Base-by-base conservation (phyloP, 2,113 vertebrate species). In the Pelodiscus sinensis region DNA sequence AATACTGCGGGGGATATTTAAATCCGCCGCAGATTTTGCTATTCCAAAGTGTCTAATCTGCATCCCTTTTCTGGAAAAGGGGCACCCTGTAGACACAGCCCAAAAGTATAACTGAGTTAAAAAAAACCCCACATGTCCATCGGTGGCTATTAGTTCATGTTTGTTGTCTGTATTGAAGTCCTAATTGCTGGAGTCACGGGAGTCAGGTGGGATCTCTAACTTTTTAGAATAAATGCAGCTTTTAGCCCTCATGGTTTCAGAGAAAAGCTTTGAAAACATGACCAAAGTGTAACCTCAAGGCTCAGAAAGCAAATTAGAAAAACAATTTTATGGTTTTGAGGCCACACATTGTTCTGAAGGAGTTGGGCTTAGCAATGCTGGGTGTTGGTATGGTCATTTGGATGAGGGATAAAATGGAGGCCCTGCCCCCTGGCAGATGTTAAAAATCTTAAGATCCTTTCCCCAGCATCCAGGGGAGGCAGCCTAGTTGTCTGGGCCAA, bases 371-470 rank as follows among this genome's bases (percentile, higher is more conserved):
- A 91, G 38, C 50, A 77, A 51, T 88, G 80, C 50, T 65, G 68
- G 84, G n/a, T 10, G 77, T 15, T 38, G 54, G 58, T 13, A 0
- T 1, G 6, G 54, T 0, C 9, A 78, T 57, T 56, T 62, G 44
- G 13, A 21, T 2, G n/a, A 18, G 15, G 14, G 31, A 35, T 31
- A 21, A n/a, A 35, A 71, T 16, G 58, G 81, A 88, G 55, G 2
- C 29, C 6, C 0, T 0, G 0, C 65, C 4, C 7, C 19, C 1
- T 0, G 4, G 1, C 0, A 22, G 38, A 16, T 10, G 14, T 50
- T 21, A 57, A 31, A 38, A 82, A 4, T 83, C 71, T 54, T 9
- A 16, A 2, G 18, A 8, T 10, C 35, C 18, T 71, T 71, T 82
- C 35, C 29, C 6, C 38, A 50, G 55, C 4, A 44, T 51, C 7